phyloP scores from a whole-genome alignment of 2,113 vertebrate genomes.

The Hippopotamus amphibius region DNA sequence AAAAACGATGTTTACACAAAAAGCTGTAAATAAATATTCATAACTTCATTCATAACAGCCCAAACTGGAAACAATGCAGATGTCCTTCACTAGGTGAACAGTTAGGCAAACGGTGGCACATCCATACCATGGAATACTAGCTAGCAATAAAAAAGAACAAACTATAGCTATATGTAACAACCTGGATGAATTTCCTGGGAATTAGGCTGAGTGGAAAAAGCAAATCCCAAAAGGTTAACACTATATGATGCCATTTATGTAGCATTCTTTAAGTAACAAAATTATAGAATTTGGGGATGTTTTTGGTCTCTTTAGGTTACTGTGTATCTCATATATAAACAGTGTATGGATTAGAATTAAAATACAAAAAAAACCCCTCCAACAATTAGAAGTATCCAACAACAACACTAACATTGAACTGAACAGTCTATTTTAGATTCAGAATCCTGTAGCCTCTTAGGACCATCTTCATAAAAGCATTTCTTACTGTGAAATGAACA shows the following conservation, averaged over 20 bases:
- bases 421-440: conserved; percentile 22
- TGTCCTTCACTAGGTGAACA: background rate
- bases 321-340: background rate
- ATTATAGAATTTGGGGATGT: background rate
- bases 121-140: background rate
- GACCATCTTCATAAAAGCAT: background rate
- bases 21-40: background rate
- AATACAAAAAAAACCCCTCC: background rate
- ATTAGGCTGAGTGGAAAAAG: background rate
- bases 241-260: background rate
- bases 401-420: background rate
- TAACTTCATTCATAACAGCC: background rate
- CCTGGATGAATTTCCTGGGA: background rate
- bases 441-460: background rate
- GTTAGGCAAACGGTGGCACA: background rate
- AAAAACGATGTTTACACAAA: background rate
- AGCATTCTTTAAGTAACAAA: background rate
- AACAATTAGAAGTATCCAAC: background rate
- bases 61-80: background rate
- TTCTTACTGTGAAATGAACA: conserved; percentile 28
- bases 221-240: background rate
- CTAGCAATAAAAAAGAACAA: background rate
- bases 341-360: background rate
- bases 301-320: background rate
- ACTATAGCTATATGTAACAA: background rate